Percentiles rank a stretch among this genome's conserved stretches.
Evolutionary conservation across 2,113 vertebrate genomes (phyloP).

Genomic region (Alexandromys fortis): DNA sequence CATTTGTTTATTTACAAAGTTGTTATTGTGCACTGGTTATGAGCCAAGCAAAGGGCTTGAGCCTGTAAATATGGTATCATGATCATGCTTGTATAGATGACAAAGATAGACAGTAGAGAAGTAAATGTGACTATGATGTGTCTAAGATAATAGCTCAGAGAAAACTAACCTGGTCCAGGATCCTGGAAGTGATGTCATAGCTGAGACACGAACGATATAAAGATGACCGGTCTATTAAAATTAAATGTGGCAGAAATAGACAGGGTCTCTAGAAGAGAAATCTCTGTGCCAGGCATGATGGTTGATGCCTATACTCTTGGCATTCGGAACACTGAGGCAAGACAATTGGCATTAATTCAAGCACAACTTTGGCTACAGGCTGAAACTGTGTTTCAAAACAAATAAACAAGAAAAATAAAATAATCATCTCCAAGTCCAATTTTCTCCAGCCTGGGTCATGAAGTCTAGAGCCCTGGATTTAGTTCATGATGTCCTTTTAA

Average conservation of each 20-base stretch:
- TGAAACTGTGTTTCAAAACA: not conserved
- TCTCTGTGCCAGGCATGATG: not conserved
- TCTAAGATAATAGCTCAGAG: not conserved
- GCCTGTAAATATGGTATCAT: not conserved
- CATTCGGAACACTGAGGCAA: not conserved
- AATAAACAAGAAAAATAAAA: not conserved
- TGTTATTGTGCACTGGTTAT: not conserved
- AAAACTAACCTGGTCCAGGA: not conserved
- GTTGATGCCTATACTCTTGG: not conserved
- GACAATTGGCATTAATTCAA: not conserved
- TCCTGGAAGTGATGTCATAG: not conserved
- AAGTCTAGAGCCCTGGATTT: not conserved
- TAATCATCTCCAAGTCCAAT: not conserved
- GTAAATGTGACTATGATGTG: not conserved
- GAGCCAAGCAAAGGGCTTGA: not conserved
- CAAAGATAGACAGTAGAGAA: not conserved
- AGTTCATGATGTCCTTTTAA: not conserved
- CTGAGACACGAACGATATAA: not conserved
- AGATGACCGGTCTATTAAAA: not conserved
- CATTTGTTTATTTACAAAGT: no score
- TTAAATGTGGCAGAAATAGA: not conserved
- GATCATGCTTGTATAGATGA: not conserved
- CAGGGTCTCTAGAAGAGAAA: not conserved
- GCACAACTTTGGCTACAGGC: not conserved
- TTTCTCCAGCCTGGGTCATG: not conserved